Evolutionary conservation across 1,140 invertebrate species (phyloP).

Genomic region (Drosophila parabipectinata): DNA sequence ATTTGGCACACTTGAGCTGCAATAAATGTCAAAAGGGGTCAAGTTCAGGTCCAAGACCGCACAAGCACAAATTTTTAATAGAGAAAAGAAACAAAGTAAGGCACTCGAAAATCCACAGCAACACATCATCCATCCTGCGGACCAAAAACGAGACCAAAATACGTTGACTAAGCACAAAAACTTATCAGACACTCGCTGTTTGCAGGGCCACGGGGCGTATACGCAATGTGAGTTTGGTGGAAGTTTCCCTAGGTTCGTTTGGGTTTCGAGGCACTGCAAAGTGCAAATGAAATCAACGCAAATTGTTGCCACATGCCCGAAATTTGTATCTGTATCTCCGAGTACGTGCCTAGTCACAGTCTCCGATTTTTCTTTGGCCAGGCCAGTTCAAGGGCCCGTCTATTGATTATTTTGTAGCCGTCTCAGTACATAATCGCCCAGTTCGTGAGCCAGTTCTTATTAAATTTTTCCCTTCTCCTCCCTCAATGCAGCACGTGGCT

Average conservation of each 20-base stretch:
- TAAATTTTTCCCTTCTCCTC: slow-evolving; percentile 49
- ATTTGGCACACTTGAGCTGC: slow-evolving; percentile 10
- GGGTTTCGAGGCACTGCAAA: slow-evolving; percentile 56
- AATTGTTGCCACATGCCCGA: slow-evolving; percentile 73
- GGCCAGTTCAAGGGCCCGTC: slow-evolving; percentile 34
- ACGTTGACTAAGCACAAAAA: slow-evolving; percentile 60
- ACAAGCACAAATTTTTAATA: slow-evolving; percentile 16
- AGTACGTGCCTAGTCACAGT: slow-evolving; percentile 54
- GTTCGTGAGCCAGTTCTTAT: slow-evolving; percentile 50
- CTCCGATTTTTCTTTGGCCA: slow-evolving; percentile 8
- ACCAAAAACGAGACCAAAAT: slow-evolving; percentile 4
- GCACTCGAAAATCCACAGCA: slow-evolving; percentile 25
- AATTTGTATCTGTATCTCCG: slow-evolving; percentile 59
- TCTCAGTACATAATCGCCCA: slow-evolving; percentile 46
- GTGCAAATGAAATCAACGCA: slow-evolving; percentile 80
- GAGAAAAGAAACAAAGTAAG: slow-evolving; percentile 24
- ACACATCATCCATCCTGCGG: slow-evolving; percentile 4
- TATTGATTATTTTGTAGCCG: slow-evolving; percentile 63
- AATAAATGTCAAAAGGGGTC: slow-evolving; percentile 46
- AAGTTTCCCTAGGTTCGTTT: slow-evolving; percentile 9
- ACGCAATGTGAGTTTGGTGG: slow-evolving; percentile 41
- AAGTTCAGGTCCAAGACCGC: slow-evolving; percentile 25
- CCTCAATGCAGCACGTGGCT: slow-evolving; percentile 89
- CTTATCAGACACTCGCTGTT: slow-evolving; percentile 31
- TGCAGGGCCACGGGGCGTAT: slow-evolving; percentile 37